Conservation (phyloP, 2,797 vertebrate genomes). For the Pristis pectinata region DNA sequence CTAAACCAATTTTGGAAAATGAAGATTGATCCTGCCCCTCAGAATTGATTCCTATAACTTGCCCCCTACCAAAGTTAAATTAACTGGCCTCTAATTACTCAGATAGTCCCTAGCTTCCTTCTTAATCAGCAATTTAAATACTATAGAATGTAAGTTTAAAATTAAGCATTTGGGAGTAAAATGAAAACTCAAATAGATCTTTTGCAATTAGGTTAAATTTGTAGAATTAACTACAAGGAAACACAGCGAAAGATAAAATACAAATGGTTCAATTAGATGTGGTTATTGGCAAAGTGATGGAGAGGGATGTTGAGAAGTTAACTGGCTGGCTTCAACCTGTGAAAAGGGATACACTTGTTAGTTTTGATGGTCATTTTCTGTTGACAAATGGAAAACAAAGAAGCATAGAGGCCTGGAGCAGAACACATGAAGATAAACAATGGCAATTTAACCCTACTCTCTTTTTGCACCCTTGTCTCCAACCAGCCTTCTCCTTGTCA, state of each 20-base stretch:
- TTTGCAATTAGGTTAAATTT: background rate
- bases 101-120: too few relatives aligned
- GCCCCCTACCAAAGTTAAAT: too few relatives aligned
- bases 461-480: too few relatives aligned
- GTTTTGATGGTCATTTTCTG: background rate
- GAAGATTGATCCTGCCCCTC: too few relatives aligned
- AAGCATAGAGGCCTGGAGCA: too few relatives aligned
- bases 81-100: too few relatives aligned
- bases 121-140: background rate
- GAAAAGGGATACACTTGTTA: background rate
- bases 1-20: too few relatives aligned
- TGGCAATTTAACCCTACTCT: too few relatives aligned
- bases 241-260: background rate
- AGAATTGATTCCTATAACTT: too few relatives aligned
- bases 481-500: too few relatives aligned
- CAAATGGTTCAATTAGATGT: background rate
- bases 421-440: too few relatives aligned
- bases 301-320: background rate
- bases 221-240: background rate
- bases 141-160: background rate
- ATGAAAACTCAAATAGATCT: background rate
- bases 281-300: background rate
- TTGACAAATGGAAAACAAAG: background rate
- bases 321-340: background rate
- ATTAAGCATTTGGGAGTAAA: background rate